Percentiles rank a stretch among this genome's conserved stretches.
These are phyloP conservation scores for Doris montereyensis DNA, from an alignment of 2,888 invertebrate genomes.

Conservation along the genomic window DNA sequence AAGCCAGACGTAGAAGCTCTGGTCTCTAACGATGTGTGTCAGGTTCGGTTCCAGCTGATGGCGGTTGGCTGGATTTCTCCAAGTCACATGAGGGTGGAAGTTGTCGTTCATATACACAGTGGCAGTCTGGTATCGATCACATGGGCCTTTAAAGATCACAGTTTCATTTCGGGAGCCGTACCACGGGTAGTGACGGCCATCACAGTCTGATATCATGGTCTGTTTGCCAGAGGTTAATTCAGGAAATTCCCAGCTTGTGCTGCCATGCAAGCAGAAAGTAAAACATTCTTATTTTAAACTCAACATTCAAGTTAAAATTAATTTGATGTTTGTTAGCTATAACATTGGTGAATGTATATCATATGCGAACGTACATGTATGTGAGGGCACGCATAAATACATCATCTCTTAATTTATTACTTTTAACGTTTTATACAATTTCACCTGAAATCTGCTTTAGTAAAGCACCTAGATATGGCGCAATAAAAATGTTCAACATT, in stretches of 20 bases:
- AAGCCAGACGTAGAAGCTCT: slow-evolving; percentile 72
- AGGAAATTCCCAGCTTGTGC: slow-evolving; percentile 73
- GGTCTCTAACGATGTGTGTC: slow-evolving; percentile 69
- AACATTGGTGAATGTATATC: too few relatives aligned
- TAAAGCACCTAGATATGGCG: too few relatives aligned
- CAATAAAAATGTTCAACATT: too few relatives aligned
- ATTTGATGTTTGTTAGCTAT: too few relatives aligned
- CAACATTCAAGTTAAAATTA: too few relatives aligned
- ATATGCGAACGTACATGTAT: too few relatives aligned
- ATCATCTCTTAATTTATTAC: too few relatives aligned
- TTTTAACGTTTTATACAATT: too few relatives aligned
- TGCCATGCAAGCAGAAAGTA: too few relatives aligned
- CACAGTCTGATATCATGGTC: slow-evolving; percentile 72
- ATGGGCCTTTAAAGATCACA: slow-evolving; percentile 66
- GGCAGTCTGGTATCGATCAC: slow-evolving; percentile 62
- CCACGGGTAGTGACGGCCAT: slow-evolving; percentile 73
- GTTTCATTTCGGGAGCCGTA: slow-evolving; percentile 71
- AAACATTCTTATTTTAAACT: too few relatives aligned
- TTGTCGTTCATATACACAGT: slow-evolving; percentile 72
- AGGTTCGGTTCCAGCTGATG: slow-evolving; percentile 67
- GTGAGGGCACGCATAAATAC: too few relatives aligned
- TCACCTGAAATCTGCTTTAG: too few relatives aligned
- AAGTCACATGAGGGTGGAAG: slow-evolving; percentile 73
- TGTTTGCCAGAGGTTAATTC: slow-evolving; percentile 69
- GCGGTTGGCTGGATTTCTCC: slow-evolving; percentile 70